Percentiles rank a stretch among this genome's conserved stretches.
Conservation (phyloP, 2,888 invertebrate genomes). For the Trachelus stipa region DNA sequence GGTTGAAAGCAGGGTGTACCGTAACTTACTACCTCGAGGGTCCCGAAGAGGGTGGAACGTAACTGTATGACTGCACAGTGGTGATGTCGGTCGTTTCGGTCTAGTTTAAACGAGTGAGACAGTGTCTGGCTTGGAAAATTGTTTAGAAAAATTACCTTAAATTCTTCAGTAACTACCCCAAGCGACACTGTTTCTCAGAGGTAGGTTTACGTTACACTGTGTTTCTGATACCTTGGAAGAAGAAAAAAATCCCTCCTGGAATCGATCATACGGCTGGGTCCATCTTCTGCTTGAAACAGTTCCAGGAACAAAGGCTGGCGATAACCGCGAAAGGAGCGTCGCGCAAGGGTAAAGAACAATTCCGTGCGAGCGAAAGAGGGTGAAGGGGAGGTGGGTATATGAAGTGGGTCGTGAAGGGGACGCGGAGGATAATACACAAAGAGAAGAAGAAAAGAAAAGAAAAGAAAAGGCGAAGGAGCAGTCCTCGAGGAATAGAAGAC, state of each 20-base stretch:
- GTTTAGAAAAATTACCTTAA: slow-evolving; percentile 47
- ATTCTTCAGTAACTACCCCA: neutral
- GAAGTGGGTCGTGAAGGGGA: no score
- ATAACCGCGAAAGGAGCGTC: neutral
- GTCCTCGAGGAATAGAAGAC: slow-evolving; percentile 18
- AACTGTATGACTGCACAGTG: neutral
- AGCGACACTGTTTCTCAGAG: neutral
- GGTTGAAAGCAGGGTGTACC: slow-evolving; percentile 15
- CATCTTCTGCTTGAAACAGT: neutral
- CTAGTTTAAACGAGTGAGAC: slow-evolving; percentile 52
- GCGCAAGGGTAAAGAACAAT: neutral
- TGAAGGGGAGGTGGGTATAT: slow-evolving; percentile 14
- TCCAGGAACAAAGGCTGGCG: neutral
- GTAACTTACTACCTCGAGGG: slow-evolving; percentile 28
- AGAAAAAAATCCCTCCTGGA: neutral
- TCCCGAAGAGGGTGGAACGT: slow-evolving; percentile 4
- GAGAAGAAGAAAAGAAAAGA: slow-evolving; percentile 25
- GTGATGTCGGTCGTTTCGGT: slow-evolving; percentile 21
- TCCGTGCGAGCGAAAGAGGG: slow-evolving; percentile 17
- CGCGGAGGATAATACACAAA: slow-evolving; percentile 26
- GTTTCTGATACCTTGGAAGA: neutral
- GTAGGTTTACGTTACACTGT: neutral
- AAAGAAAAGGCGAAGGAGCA: slow-evolving; percentile 24
- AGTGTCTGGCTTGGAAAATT: slow-evolving; percentile 52
- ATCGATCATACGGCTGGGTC: neutral